Evolutionary conservation across 2,113 vertebrate species (phyloP).

Genomic region (Ictalurus furcatus): DNA sequence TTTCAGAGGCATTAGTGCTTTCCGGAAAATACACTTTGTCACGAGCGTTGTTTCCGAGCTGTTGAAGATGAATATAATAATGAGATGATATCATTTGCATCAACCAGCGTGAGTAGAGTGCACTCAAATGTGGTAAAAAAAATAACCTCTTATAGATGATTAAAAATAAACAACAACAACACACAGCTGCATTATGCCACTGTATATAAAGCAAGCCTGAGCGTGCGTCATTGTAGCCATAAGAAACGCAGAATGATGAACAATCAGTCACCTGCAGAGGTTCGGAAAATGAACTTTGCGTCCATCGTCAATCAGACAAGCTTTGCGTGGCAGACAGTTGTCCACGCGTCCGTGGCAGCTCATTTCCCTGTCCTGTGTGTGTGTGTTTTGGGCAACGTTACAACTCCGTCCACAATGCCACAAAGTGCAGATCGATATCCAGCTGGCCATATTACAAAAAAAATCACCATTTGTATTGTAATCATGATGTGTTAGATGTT

Average conservation of each 20-base stretch:
- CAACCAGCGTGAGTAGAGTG: background rate
- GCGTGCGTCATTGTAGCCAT: background rate
- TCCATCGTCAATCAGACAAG: slow-evolving; percentile 40
- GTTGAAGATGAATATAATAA: background rate
- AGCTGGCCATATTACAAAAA: slow-evolving; percentile 3
- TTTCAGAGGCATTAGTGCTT: slow-evolving; percentile 4
- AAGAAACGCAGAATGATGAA: background rate
- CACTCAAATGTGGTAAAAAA: background rate
- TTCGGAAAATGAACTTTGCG: slow-evolving; percentile 32
- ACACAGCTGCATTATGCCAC: background rate
- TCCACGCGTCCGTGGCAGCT: slow-evolving; percentile 51
- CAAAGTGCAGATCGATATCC: slow-evolving; percentile 41
- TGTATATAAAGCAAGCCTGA: background rate
- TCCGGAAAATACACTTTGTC: background rate
- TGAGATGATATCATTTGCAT: background rate
- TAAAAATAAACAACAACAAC: background rate
- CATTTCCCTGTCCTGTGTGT: slow-evolving; percentile 41
- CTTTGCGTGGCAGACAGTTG: slow-evolving; percentile 35
- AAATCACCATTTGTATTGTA: background rate
- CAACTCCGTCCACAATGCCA: slow-evolving; percentile 38
- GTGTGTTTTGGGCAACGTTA: slow-evolving; percentile 38
- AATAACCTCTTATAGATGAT: background rate
- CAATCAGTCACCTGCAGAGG: background rate
- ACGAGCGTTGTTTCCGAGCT: slow-evolving; percentile 1
- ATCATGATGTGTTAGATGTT: background rate